A percentile compares a stretch with the other conserved stretches of the same genome.
Evolutionary conservation across 2,888 invertebrate species (phyloP).

Genomic region (Spodoptera exigua): DNA sequence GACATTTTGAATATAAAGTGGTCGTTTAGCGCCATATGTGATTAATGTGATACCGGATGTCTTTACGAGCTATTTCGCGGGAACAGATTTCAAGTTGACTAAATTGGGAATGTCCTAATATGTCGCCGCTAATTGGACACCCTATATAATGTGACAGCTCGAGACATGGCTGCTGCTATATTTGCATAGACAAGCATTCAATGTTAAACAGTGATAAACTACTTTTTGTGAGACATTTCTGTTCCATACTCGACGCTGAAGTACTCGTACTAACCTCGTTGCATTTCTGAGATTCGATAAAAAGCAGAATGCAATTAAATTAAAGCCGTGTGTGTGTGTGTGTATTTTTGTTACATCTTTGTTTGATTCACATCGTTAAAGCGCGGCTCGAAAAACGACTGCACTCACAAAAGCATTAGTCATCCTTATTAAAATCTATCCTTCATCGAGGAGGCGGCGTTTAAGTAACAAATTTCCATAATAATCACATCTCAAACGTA

Average conservation of each 20-base stretch:
- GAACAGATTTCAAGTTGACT: conserved; percentile 65
- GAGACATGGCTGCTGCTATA: conserved; percentile 31
- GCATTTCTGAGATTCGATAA: conserved; percentile 8
- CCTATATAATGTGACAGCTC: conserved; percentile 52
- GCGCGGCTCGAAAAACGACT: conserved; percentile 21
- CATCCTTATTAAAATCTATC: conserved; percentile 72
- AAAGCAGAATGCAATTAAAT: conserved; percentile 33
- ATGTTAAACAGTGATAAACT: conserved; percentile 43
- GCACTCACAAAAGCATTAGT: conserved; percentile 61
- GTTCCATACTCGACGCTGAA: conserved; percentile 11
- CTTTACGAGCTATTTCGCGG: conserved; percentile 76
- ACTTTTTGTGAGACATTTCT: conserved; percentile 44
- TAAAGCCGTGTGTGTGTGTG: conserved; percentile 11
- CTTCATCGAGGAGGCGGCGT: conserved; percentile 69
- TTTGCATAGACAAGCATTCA: conserved; percentile 50
- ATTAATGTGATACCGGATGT: conserved; percentile 74
- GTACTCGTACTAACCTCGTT: conserved; percentile 19
- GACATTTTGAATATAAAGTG: conserved; percentile 80
- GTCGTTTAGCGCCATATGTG: conserved; percentile 76
- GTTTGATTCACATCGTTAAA: conserved; percentile 25
- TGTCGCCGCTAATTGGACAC: conserved; percentile 67
- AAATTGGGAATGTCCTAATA: conserved; percentile 68
- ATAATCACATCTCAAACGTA: conserved; percentile 83
- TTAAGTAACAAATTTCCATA: conserved; percentile 75
- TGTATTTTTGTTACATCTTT: conserved; percentile 22